Evolutionary conservation across 1,140 invertebrate genomes (phyloP).

Genomic region (Ooceraea biroi): DNA sequence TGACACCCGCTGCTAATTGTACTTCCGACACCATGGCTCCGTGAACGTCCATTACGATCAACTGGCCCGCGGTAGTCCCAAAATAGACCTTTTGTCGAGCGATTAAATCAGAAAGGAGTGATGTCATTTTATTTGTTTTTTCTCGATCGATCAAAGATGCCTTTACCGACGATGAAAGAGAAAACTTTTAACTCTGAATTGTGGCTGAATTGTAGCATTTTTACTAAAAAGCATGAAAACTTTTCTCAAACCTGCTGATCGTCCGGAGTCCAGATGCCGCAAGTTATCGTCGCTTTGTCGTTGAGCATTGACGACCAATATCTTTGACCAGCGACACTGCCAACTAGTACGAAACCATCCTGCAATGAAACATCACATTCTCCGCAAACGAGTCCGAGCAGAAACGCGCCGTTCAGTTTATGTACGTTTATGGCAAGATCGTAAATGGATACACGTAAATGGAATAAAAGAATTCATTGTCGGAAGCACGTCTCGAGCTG

Average conservation of each 20-base stretch:
- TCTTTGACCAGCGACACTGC: constrained; percentile 97
- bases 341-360: constrained; percentile 98
- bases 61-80: constrained; percentile 96
- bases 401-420: too few species aligned
- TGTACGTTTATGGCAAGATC: constrained; percentile 30
- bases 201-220: neutral
- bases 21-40: constrained; percentile 97
- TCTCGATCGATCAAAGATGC: neutral
- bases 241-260: constrained; percentile 92
- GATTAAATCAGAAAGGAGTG: neutral
- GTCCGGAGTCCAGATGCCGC: constrained; percentile 99
- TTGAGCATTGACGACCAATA: constrained; percentile 99
- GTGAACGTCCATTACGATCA: constrained; percentile 98
- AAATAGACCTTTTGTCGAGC: constrained; percentile 92
- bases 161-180: constrained; percentile 2
- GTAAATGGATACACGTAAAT: constrained; percentile 43
- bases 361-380: constrained; percentile 76
- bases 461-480: neutral
- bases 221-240: constrained; percentile 18
- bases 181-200: constrained; percentile 29
- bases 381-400: neutral
- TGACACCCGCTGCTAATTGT: constrained; percentile 94
- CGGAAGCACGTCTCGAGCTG: neutral
- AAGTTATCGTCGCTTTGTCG: constrained; percentile 96
- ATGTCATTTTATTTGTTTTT: constrained; percentile 27